Evolutionary conservation across 2,113 vertebrate species (phyloP).

Genomic region (Mustela nigripes): DNA sequence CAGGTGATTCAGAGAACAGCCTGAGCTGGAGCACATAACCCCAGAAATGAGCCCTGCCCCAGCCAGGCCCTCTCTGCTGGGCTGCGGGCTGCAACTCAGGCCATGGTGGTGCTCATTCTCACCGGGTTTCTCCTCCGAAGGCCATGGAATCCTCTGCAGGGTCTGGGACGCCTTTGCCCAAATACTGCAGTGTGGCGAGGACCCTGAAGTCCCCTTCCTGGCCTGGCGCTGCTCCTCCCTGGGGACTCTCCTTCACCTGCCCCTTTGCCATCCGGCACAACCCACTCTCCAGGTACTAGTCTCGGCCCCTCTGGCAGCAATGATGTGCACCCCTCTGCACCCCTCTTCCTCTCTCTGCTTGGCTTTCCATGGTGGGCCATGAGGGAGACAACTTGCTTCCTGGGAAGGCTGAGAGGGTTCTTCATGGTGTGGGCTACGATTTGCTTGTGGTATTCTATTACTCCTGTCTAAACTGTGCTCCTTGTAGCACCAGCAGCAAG

Average conservation of each 20-base stretch:
- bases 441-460: neutral
- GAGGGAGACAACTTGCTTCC: neutral
- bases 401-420: neutral
- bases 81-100: neutral
- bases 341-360: neutral
- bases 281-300: constrained; percentile 77
- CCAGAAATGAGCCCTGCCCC: fast-evolving
- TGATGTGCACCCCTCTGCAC: neutral
- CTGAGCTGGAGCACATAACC: fast-evolving
- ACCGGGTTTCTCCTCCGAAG: constrained; percentile 70
- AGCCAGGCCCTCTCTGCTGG: neutral
- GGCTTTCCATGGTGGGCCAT: no score
- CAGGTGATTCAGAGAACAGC: neutral
- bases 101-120: neutral
- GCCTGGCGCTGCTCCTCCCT: neutral
- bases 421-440: neutral
- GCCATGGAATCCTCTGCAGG: constrained; percentile 64
- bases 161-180: constrained; percentile 43
- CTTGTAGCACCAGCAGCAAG: neutral
- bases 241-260: constrained; percentile 55
- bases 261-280: neutral
- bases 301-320: neutral
- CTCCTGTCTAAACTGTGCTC: no score
- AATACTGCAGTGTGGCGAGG: constrained; percentile 80
- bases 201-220: constrained; percentile 39